Conservation (phyloP, 2,888 invertebrate genomes). For the Clitarchus hookeri region DNA sequence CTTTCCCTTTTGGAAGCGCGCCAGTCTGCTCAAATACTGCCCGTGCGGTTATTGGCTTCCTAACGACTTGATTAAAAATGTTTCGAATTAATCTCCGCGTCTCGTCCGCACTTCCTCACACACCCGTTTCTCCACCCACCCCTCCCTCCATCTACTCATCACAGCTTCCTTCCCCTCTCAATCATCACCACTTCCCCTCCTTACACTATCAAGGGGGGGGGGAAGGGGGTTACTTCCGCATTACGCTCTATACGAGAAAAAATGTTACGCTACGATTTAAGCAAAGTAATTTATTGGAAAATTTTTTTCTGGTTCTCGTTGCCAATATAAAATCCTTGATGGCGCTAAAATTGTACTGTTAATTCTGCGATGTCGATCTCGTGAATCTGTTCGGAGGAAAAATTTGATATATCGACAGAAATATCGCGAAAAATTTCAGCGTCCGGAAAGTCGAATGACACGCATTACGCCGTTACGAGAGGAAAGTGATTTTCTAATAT, state of each 20-base stretch:
- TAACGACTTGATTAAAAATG: conserved; percentile 6
- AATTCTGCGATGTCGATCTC: no score
- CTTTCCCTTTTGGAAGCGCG: background rate
- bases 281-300: no score
- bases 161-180: background rate
- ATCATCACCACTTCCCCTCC: background rate
- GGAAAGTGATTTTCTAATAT: no score
- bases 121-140: background rate
- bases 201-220: background rate
- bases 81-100: background rate
- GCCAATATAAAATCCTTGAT: no score
- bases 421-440: no score
- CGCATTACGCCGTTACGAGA: no score
- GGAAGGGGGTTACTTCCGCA: background rate
- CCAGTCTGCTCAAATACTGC: background rate
- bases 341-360: no score
- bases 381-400: no score
- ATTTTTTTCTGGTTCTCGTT: no score
- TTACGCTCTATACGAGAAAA: background rate
- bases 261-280: no score
- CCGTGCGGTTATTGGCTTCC: background rate
- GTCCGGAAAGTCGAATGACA: no score
- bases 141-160: background rate
- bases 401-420: no score
- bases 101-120: background rate